Evolutionary conservation across 2,113 vertebrate genomes (phyloP), one percentile per base, ranked within the genome.

Genomic region (Salminus brasiliensis): DNA sequence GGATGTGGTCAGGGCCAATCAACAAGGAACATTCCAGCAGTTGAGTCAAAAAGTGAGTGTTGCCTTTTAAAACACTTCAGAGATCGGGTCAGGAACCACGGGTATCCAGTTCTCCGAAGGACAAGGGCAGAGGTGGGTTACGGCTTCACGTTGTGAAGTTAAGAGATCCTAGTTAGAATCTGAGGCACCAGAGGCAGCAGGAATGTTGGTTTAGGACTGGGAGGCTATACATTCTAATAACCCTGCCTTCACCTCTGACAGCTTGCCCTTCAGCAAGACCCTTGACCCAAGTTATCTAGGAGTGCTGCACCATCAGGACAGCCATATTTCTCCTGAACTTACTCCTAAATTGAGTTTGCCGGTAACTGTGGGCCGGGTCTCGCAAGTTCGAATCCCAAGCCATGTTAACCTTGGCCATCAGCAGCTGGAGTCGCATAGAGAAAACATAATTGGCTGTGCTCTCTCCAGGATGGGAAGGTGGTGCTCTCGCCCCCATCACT

Each of bases 21-120:
- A 63, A 65, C 18, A 36, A 71, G 81, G 62, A 63, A 25, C 59
- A 65, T 68, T 87, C 78, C 27, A 81, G n/a, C 52, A 49, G 21
- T 36, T 43, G 65, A 78, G 53, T 12, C 12, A 16, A 23, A 32
- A 21, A 21, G 23, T 55, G 52, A 21, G 47, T 49, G 47, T 49
- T 55, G 52, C 8, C 25, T 23, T 53, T 55, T 12, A 1, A 55
- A 25, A 55, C 21, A 25, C 23, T 49, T 49, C 12, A 49, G 79
- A 72, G 70, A 74, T 55, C 72, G 59, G 60, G 81, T 81, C 84
- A 57, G 47, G 47, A 52, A 52, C 21, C 23, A 10, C 52, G 25
- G 23, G 52, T 55, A 25, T 55, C n/a, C 16, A 25, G 1, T 25
- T 25, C 52, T 55, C 52, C 32, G 39, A 36, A 21, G 16, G 9